Conservation (phyloP, 2,888 invertebrate species). For the Isotomurus palustris region DNA sequence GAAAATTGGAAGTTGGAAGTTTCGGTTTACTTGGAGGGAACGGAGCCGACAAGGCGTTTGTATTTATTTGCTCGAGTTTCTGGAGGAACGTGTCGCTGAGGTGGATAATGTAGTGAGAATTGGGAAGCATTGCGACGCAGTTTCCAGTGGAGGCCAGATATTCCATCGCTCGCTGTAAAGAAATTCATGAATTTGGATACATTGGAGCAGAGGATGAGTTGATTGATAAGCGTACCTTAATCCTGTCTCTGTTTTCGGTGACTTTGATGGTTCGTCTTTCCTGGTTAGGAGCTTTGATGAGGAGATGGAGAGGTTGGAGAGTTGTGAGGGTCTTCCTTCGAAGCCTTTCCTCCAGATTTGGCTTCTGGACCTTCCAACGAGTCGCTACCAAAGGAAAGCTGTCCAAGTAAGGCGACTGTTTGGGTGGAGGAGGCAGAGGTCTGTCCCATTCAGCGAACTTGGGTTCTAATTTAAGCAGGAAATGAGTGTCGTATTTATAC, state of each 20-base stretch:
- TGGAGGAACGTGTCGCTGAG: conserved; percentile 36
- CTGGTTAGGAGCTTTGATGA: conserved; percentile 25
- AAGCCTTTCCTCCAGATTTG: conserved; percentile 13
- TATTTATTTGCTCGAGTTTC: conserved; percentile 26
- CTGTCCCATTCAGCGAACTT: conserved; percentile 39
- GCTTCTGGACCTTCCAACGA: conserved; percentile 28
- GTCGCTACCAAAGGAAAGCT: conserved; percentile 34
- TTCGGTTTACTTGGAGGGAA: no score
- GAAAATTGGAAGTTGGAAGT: no score
- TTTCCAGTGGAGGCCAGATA: conserved; percentile 37
- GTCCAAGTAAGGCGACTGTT: conserved; percentile 35
- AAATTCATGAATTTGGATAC: background rate
- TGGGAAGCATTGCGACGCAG: conserved; percentile 33
- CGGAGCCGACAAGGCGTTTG: no score
- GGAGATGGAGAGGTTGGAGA: conserved; percentile 25
- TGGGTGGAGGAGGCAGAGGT: conserved; percentile 33
- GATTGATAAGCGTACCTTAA: conserved; percentile 13
- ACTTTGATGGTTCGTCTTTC: conserved; percentile 24
- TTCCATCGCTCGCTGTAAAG: conserved; percentile 24
- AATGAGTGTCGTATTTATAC: background rate
- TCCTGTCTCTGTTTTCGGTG: conserved; percentile 26
- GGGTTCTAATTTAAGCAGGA: no score
- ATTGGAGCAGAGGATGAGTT: background rate
- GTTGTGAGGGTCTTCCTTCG: conserved; percentile 16
- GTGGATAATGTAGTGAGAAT: conserved; percentile 33